Percentiles rank a stretch among this genome's conserved stretches.
These are phyloP conservation scores for Bufo bufo DNA, from an alignment of 2,113 vertebrate genomes.

Conservation along the genomic window DNA sequence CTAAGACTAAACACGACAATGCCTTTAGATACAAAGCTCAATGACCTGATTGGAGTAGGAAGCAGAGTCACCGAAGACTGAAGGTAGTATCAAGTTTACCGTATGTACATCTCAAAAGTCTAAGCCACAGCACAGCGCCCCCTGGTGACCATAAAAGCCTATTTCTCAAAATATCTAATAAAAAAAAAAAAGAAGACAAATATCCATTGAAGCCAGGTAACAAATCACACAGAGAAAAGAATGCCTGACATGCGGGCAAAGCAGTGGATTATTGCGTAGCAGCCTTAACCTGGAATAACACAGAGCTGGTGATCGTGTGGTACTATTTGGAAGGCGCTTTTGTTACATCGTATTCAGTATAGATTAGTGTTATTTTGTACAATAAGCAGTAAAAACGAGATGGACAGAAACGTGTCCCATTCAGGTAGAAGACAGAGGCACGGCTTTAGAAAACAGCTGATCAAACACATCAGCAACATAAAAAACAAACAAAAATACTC, in stretches of 20 bases:
- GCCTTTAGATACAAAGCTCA: neutral
- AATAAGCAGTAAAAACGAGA: conserved; percentile 77
- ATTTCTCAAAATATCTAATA: neutral
- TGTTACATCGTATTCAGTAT: conserved; percentile 60
- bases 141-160: neutral
- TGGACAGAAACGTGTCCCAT: conserved; percentile 77
- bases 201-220: neutral
- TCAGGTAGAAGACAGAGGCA: conserved; percentile 80
- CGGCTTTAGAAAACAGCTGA: conserved; percentile 81
- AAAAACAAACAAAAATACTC: conserved; percentile 69
- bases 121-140: neutral
- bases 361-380: conserved; percentile 61
- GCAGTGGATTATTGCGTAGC: conserved; percentile 70
- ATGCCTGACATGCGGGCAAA: conserved; percentile 65
- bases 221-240: neutral
- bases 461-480: conserved; percentile 76
- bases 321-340: conserved; percentile 81
- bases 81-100: conserved; percentile 13
- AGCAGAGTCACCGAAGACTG: neutral
- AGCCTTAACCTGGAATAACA: conserved; percentile 67
- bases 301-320: conserved; percentile 82
- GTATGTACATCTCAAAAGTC: conserved; percentile 24
- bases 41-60: neutral
- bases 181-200: conserved; percentile 19
- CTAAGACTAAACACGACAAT: conserved; percentile 29